Evolutionary conservation across 2,113 vertebrate genomes (phyloP).

Genomic region (Centropristis striata): DNA sequence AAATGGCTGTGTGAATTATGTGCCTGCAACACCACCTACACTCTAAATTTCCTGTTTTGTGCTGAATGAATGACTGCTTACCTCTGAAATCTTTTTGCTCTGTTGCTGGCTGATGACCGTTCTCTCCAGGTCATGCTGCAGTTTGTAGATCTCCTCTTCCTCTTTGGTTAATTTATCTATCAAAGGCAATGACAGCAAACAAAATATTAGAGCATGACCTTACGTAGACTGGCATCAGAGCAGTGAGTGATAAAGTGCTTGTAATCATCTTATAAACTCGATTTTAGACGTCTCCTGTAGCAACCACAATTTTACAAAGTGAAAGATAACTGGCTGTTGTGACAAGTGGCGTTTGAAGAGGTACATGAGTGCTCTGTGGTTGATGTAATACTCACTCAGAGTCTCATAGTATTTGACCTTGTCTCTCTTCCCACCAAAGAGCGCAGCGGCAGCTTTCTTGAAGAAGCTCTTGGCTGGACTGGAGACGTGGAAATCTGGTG

Average conservation of each 20-base stretch:
- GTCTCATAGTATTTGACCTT: constrained; percentile 97
- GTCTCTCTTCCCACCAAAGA: constrained; percentile 97
- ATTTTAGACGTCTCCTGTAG: neutral
- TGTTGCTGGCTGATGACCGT: constrained; percentile 92
- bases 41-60: constrained; percentile 39
- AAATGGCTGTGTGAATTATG: constrained; percentile 41
- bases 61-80: constrained; percentile 73
- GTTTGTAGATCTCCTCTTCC: constrained; percentile 97
- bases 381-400: constrained; percentile 89
- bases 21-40: constrained; percentile 22
- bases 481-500: constrained; percentile 96
- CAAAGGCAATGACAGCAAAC: constrained; percentile 20
- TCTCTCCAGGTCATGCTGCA: constrained; percentile 94
- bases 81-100: constrained; percentile 90
- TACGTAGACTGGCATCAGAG: neutral
- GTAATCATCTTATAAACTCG: neutral
- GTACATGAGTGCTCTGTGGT: neutral
- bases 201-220: constrained; percentile 27
- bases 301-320: neutral
- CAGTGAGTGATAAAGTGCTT: neutral
- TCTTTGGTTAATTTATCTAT: constrained; percentile 93
- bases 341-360: neutral
- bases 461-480: constrained; percentile 99
- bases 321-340: neutral
- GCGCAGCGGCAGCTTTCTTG: constrained; percentile 97